Conservation (phyloP, 1,140 invertebrate genomes). For the Plectrocnemia conspersa region DNA sequence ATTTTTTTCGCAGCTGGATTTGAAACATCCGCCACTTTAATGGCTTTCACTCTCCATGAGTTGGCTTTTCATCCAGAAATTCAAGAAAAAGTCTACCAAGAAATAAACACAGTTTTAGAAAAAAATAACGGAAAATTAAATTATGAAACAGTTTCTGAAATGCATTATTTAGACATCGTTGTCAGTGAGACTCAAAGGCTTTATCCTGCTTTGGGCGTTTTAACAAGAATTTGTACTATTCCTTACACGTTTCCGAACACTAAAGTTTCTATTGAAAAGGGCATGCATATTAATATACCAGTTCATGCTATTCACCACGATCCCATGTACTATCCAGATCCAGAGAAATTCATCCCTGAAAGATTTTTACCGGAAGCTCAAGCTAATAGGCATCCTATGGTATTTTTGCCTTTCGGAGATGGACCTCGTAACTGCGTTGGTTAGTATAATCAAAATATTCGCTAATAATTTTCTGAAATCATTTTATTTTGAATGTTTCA, state of each 20-base stretch:
- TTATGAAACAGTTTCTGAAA: slow-evolving; percentile 42
- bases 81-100: slow-evolving; percentile 51
- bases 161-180: slow-evolving; percentile 40
- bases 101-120: slow-evolving; percentile 49
- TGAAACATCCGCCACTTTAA: slow-evolving; percentile 45
- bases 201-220: slow-evolving; percentile 39
- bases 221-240: slow-evolving; percentile 37
- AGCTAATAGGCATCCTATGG: slow-evolving; percentile 39
- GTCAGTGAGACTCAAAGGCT: slow-evolving; percentile 40
- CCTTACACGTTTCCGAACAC: slow-evolving; percentile 48
- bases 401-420: slow-evolving; percentile 47
- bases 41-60: slow-evolving; percentile 53
- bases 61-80: slow-evolving; percentile 54
- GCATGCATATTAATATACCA: slow-evolving; percentile 55
- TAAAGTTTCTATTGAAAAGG: slow-evolving; percentile 49
- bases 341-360: slow-evolving; percentile 59
- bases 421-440: slow-evolving; percentile 55
- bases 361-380: slow-evolving; percentile 43
- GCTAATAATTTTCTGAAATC: no score
- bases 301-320: slow-evolving; percentile 58
- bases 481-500: slow-evolving; percentile 16
- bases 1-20: slow-evolving; percentile 40
- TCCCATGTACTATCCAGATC: slow-evolving; percentile 44
- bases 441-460: slow-evolving; percentile 38
- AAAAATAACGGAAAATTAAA: slow-evolving; percentile 42